Base-by-base conservation (phyloP, 2,888 invertebrate species). In the Eilema depressum region DNA sequence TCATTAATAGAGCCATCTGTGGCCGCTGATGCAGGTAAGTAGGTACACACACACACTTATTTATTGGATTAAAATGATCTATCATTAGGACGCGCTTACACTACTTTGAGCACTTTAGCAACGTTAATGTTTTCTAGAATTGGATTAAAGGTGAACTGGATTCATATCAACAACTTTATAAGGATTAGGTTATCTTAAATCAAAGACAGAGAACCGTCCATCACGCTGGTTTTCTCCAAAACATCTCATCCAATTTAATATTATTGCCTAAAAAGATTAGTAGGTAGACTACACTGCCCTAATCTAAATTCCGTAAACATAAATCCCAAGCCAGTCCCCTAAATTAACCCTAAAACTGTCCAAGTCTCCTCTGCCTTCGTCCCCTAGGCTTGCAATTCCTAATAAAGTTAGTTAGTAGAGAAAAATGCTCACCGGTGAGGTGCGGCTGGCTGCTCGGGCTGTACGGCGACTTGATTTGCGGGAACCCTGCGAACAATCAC, bases 381-480 rank as follows among this genome's bases (percentile, higher is more conserved):
- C 68, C 68, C 56, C 56, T 23, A 68, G 60, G 64, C 47, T 60
- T 25, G 60, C 64, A 41, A 63, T 26, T 60, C 57, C 66, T 70
- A 67, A 70, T 63, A 75, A 67, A 71, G 70, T 77, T 66, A 74
- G 69, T 57, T 60, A 67, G 62, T 70, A 76, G 88, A 74, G 53
- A 75, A 73, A 63, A 71, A 28, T 25, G 23, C 93, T 95, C 87
- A 96, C 96, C 96, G 88, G 96, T 92, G 85, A 96, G 95, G 85
- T 96, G 96, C 70, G 96, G 96, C 86, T 96, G 96, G 76, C 96
- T 95, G 77, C 88, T 84, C 66, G 96, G 96, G 87, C 96, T 96
- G 95, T 96, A 96, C 62, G 96, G 96, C 61, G 96, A 96, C 93
- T 96, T 96, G 89, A 96, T 95, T 89, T 96, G 96, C 81, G 96